Evolutionary conservation across 2,113 vertebrate genomes (phyloP).

Genomic region (Oryzias curvinotus): DNA sequence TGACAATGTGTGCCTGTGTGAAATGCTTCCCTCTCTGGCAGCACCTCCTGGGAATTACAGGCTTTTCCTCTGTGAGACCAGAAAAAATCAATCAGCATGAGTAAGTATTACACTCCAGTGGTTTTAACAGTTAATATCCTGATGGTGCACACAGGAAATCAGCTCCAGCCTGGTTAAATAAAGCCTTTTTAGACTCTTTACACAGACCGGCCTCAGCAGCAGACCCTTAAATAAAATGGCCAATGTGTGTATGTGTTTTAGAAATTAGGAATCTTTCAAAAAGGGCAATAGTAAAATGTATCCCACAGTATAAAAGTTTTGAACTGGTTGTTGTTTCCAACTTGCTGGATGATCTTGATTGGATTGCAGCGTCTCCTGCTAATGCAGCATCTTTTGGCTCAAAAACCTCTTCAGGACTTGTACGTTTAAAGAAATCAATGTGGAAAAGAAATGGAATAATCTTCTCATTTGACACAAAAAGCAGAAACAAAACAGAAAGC

Average conservation of each 20-base stretch:
- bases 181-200: constrained; percentile 13
- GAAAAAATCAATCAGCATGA: constrained; percentile 63
- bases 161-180: constrained; percentile 42
- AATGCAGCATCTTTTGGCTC: not conserved
- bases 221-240: not conserved
- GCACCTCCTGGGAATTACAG: constrained; percentile 66
- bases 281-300: not conserved
- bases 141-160: constrained; percentile 49
- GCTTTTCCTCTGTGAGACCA: constrained; percentile 47
- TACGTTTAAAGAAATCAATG: not conserved
- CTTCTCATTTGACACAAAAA: not conserved
- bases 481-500: not conserved
- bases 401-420: not conserved
- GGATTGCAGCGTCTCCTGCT: not conserved
- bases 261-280: not conserved
- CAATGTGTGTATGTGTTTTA: too few relatives aligned
- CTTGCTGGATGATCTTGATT: not conserved
- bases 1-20: constrained; percentile 56
- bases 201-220: constrained; percentile 9
- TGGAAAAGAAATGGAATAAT: not conserved
- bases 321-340: not conserved
- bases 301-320: too few relatives aligned
- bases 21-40: constrained; percentile 60
- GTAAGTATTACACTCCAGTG: constrained; percentile 66
- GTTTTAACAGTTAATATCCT: constrained; percentile 68